phyloP scores from a whole-genome alignment of 2,113 vertebrate genomes.

The Henicopernis longicauda region DNA sequence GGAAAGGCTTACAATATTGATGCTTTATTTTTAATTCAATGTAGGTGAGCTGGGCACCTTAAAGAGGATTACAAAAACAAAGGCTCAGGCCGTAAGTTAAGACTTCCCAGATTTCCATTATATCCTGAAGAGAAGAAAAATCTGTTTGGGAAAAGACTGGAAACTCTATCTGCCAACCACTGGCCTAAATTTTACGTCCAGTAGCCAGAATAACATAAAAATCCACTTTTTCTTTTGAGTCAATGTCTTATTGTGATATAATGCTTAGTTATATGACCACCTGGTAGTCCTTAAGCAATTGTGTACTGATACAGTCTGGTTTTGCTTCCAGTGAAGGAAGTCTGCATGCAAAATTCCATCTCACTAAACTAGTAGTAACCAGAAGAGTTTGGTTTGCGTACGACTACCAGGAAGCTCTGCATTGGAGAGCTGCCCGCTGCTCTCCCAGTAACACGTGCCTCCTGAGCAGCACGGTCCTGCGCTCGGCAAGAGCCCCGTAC shows the following conservation, averaged over 20 bases:
- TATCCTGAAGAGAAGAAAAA: background rate
- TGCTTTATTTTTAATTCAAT: background rate
- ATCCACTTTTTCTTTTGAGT: background rate
- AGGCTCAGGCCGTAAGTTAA: background rate
- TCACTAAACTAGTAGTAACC: background rate
- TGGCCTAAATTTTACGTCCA: background rate
- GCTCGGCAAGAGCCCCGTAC: background rate
- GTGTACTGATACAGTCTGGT: background rate
- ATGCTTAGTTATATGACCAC: background rate
- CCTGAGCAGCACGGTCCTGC: background rate
- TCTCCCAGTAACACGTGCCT: background rate
- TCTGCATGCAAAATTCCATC: background rate
- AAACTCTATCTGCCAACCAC: background rate
- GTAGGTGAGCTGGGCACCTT: background rate
- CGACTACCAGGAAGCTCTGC: background rate
- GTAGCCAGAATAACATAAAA: background rate
- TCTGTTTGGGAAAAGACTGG: background rate
- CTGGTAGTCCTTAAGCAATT: background rate
- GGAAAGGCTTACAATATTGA: background rate
- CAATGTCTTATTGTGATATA: background rate
- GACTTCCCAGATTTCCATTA: background rate
- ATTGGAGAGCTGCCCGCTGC: background rate
- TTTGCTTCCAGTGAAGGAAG: background rate
- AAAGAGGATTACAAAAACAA: background rate
- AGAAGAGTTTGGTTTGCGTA: background rate